Conservation (phyloP, 2,113 vertebrate species). For the Murina feae region DNA sequence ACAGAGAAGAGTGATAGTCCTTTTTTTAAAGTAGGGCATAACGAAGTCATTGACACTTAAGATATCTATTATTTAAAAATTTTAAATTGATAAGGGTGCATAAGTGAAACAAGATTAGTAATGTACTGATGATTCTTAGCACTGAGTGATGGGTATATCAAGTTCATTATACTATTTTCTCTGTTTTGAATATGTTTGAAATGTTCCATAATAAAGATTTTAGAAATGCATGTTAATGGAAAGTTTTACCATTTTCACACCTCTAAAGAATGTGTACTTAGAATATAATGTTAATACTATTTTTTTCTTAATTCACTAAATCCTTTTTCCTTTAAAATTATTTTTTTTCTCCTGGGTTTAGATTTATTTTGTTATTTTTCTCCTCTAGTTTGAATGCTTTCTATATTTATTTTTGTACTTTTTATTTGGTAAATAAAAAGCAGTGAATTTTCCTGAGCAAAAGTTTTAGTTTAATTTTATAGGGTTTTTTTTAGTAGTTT, state of each 20-base stretch:
- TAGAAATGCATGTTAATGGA: background rate
- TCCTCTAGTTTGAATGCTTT: background rate
- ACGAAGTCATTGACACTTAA: background rate
- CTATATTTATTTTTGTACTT: background rate
- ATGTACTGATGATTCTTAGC: background rate
- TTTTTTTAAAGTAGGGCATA: background rate
- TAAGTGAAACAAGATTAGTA: conserved; percentile 5
- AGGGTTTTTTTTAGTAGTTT: background rate
- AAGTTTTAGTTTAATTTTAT: background rate
- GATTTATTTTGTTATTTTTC: background rate
- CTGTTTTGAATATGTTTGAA: background rate
- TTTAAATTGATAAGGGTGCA: background rate
- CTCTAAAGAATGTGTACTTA: background rate
- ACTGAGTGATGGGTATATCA: background rate
- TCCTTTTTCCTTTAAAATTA: background rate
- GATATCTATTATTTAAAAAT: conserved; percentile 22
- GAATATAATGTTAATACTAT: background rate
- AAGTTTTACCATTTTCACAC: background rate
- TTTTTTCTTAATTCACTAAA: background rate
- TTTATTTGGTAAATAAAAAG: conserved; percentile 8
- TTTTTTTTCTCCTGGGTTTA: background rate
- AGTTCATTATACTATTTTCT: background rate
- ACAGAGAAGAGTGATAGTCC: background rate
- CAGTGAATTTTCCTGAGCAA: background rate
- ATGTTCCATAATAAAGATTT: background rate